A percentile compares a stretch with the other conserved stretches of the same genome.
These are phyloP conservation scores for Narcine bancroftii DNA, from an alignment of 2,113 vertebrate genomes.

Conservation along the genomic window DNA sequence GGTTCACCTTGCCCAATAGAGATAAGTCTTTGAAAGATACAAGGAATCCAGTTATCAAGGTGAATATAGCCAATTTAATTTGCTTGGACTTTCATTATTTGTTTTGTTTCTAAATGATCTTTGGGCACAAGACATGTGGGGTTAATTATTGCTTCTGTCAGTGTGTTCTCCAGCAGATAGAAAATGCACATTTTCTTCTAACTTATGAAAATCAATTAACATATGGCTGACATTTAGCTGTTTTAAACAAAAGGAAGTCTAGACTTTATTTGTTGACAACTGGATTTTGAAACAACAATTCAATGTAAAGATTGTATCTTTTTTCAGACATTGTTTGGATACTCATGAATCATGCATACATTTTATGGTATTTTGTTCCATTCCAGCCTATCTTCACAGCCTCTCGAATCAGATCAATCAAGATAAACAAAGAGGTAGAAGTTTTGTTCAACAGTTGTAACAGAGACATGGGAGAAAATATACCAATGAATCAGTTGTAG, in stretches of 20 bases:
- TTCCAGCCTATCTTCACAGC: neutral
- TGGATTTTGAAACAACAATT: too few relatives aligned
- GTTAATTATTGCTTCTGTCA: neutral
- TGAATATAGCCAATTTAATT: neutral
- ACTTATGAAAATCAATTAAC: too few relatives aligned
- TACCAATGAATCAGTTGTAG: neutral
- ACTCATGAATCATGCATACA: neutral
- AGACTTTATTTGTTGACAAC: too few relatives aligned
- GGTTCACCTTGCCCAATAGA: neutral
- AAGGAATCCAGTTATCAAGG: neutral
- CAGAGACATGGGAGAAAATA: neutral
- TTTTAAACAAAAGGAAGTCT: too few relatives aligned
- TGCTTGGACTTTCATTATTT: neutral
- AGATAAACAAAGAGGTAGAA: too few relatives aligned
- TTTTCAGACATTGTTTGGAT: neutral
- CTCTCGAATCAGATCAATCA: neutral
- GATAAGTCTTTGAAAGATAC: neutral
- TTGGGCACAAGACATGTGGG: neutral
- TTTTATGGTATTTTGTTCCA: neutral
- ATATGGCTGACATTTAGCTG: too few relatives aligned
- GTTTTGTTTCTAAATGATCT: neutral
- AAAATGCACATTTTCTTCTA: neutral
- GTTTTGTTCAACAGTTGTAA: neutral
- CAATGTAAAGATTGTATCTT: too few relatives aligned
- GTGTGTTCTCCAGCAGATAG: neutral